These are phyloP conservation scores for Metopolophium dirhodum DNA, from an alignment of 1,140 invertebrate genomes.

Conservation along the genomic window DNA sequence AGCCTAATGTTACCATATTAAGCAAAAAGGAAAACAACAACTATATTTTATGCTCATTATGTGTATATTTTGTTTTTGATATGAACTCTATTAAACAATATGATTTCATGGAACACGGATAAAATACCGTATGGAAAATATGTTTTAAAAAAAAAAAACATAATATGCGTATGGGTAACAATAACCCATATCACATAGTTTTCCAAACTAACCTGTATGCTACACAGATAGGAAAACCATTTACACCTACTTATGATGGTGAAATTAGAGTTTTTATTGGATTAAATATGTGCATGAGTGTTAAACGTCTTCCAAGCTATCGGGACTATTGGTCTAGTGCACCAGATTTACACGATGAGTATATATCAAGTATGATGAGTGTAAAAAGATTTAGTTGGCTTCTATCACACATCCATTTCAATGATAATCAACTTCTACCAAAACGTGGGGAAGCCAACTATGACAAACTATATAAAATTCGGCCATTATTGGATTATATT, in stretches of 20 bases:
- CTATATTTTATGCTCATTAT: no score
- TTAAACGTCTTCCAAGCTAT: neutral
- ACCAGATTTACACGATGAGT: neutral
- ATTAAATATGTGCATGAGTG: neutral
- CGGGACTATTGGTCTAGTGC: conserved; percentile 12
- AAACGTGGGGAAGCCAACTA: conserved; percentile 51
- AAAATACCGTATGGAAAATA: no score
- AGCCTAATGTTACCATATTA: no score
- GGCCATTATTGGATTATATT: conserved; percentile 46
- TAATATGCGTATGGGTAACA: no score
- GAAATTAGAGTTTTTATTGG: conserved; percentile 20
- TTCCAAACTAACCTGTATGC: neutral
- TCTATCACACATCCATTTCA: neutral
- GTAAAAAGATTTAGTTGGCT: conserved; percentile 22
- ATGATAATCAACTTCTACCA: conserved; percentile 29
- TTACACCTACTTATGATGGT: neutral
- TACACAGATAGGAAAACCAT: neutral
- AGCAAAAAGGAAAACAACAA: no score
- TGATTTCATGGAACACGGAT: no score
- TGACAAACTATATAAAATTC: conserved; percentile 59
- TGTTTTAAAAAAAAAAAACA: no score
- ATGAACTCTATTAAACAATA: no score
- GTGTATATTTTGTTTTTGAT: no score
- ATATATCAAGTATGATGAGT: neutral
- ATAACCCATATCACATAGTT: neutral